Evolutionary conservation across 2,888 invertebrate species (phyloP), one percentile per base, ranked within the genome.

Genomic region (Campopleginae sp.): DNA sequence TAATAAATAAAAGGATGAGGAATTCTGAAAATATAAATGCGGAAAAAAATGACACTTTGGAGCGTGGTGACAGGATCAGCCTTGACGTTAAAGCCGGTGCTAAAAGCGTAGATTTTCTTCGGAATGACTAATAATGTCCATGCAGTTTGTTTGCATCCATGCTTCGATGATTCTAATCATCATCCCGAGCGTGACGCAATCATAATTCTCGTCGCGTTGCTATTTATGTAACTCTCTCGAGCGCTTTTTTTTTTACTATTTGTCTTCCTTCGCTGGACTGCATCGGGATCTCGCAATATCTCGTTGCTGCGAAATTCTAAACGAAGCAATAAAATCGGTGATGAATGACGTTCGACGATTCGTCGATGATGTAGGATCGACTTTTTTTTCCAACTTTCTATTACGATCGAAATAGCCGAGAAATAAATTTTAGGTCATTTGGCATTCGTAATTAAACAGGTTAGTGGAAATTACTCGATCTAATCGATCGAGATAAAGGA

Each of bases 111-210:
- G 68, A 66, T 75, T 58, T 76, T 68, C 71, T 63, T 80, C 71
- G 65, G 65, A 76, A 44, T 85, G 75, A 85, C 82, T 82, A 85
- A 79, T 70, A 75, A 76, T 76, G 76, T 76, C 71, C 82, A 68
- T 70, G 65, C 65, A 58, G 70, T 75, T 68, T 63, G 63, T 63
- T 38, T 82, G 75, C 72, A 68, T 80, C 66, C 70, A 76, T 72
- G 85, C 80, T 82, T 85, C 82, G 80, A 79, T 75, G 78, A 85
- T 82, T 61, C 68, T 66, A 72, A 80, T 81, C 75, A 66, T 79
- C 75, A 81, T 75, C 68, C 68, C 68, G 48, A 82, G 72, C 82
- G 66, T 85, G 85, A 80, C 85, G 85, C 85, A 82, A 85, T 68
- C 51, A 82, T 79, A 82, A 71, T 68, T 79, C 51, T 71, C 75